Conservation (phyloP, 2,888 invertebrate species). For the Acanthopleura granulata region DNA sequence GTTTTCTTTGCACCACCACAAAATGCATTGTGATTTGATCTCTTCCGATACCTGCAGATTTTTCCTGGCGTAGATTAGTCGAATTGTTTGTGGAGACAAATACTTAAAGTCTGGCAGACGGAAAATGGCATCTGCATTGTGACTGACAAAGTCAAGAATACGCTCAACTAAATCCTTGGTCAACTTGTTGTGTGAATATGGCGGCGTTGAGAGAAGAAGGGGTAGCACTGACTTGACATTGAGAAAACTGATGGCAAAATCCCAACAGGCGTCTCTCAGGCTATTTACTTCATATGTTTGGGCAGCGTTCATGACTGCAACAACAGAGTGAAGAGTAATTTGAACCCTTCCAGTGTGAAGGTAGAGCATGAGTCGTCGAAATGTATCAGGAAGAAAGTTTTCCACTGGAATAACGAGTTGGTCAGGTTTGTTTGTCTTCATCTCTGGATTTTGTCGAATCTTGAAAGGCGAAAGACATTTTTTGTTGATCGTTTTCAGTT, state of each 20-base stretch:
- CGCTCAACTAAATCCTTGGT: not conserved
- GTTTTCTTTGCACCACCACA: not conserved
- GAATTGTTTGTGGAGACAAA: not conserved
- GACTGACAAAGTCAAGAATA: not conserved
- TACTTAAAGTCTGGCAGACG: not conserved
- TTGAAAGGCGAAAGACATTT: not conserved
- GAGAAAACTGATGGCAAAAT: not conserved
- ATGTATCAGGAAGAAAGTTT: not conserved
- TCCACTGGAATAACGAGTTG: not conserved
- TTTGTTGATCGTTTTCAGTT: not conserved
- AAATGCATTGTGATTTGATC: not conserved
- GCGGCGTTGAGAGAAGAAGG: not conserved
- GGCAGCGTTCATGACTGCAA: constrained; percentile 9
- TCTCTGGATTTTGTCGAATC: not conserved
- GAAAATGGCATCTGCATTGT: not conserved
- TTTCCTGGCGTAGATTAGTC: not conserved
- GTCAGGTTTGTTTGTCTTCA: not conserved
- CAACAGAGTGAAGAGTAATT: not conserved
- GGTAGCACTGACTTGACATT: not conserved
- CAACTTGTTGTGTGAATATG: not conserved
- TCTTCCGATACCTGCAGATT: not conserved
- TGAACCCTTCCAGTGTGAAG: not conserved
- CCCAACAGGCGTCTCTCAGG: not conserved
- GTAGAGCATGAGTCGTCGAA: not conserved
- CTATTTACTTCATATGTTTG: not conserved